Evolutionary conservation across 2,888 invertebrate genomes (phyloP).

Genomic region (Cybosia mesomella): DNA sequence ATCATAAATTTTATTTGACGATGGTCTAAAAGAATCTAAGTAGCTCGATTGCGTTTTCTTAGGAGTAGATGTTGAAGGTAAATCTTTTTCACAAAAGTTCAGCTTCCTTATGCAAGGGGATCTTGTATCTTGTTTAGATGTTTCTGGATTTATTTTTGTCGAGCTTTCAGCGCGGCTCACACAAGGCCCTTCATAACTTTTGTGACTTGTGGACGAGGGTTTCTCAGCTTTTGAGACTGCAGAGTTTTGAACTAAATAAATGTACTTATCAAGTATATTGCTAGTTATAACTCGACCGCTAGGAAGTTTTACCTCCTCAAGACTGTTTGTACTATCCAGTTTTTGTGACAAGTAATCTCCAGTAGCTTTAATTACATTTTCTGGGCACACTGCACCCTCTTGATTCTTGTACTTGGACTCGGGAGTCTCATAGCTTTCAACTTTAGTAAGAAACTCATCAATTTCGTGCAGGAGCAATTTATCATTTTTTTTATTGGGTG

Average conservation of each 20-base stretch:
- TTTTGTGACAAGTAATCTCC: conserved; percentile 77
- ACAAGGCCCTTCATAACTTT: conserved; percentile 44
- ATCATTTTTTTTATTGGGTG: conserved; percentile 81
- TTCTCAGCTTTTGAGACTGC: conserved; percentile 56
- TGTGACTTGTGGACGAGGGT: conserved; percentile 42
- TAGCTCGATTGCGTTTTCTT: conserved; percentile 63
- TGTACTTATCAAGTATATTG: conserved; percentile 78
- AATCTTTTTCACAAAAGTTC: conserved; percentile 77
- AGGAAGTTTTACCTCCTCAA: conserved; percentile 68
- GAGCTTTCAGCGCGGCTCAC: conserved; percentile 48
- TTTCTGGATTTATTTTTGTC: conserved; percentile 38
- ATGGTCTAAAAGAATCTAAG: conserved; percentile 70
- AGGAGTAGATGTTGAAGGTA: conserved; percentile 81
- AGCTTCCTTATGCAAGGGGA: conserved; percentile 73
- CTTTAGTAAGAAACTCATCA: conserved; percentile 81
- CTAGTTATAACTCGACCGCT: conserved; percentile 73
- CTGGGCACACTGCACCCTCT: conserved; percentile 58
- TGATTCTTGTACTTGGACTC: conserved; percentile 66
- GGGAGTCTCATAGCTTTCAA: conserved; percentile 78
- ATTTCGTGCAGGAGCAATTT: conserved; percentile 81
- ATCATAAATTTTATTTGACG: conserved; percentile 80
- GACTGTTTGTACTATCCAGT: conserved; percentile 62
- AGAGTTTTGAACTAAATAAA: conserved; percentile 76
- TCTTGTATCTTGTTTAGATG: conserved; percentile 47
- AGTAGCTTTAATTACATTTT: conserved; percentile 78